Conservation (phyloP, 92 coral and sea anemone species). For the Porites rus region DNA sequence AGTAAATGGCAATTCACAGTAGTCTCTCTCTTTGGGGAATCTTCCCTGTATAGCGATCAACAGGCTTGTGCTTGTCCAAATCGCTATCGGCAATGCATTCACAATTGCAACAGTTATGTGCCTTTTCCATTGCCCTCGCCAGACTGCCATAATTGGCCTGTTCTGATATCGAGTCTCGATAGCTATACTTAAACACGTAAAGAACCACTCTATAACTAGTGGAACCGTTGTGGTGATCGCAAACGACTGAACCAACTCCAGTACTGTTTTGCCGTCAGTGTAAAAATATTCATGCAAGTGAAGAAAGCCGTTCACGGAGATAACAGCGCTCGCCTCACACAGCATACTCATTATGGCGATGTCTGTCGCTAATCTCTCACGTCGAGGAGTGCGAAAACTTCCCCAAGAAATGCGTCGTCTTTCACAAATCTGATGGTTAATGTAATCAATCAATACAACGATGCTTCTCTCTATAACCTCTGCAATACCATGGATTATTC, state of each 20-base stretch:
- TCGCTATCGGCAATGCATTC: background rate
- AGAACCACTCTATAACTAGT: slow-evolving; percentile 24
- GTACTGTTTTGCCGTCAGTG: background rate
- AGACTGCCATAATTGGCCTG: slow-evolving; percentile 24
- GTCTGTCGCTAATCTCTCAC: slow-evolving; percentile 33
- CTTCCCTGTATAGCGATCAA: background rate
- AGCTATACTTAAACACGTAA: slow-evolving; percentile 9
- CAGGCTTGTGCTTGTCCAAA: slow-evolving; percentile 2
- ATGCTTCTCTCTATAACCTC: slow-evolving; percentile 28
- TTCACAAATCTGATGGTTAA: slow-evolving; percentile 7
- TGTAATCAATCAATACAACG: slow-evolving; percentile 20
- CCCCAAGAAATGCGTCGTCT: slow-evolving; percentile 11
- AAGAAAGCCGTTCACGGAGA: slow-evolving; percentile 18
- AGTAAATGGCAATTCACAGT: slow-evolving; percentile 11
- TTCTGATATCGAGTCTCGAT: slow-evolving; percentile 33
- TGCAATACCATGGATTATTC: slow-evolving; percentile 16
- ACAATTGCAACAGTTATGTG: slow-evolving; percentile 6
- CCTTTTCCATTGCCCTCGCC: slow-evolving; percentile 14
- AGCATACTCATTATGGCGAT: slow-evolving; percentile 36
- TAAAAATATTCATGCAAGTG: slow-evolving; percentile 18
- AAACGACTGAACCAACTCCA: background rate
- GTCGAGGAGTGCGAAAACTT: slow-evolving; percentile 43
- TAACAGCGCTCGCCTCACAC: slow-evolving; percentile 16
- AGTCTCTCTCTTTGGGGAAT: background rate
- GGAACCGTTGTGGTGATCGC: slow-evolving; percentile 1